Conservation (phyloP, 2,888 invertebrate species). For the Agonopterix heracliana region DNA sequence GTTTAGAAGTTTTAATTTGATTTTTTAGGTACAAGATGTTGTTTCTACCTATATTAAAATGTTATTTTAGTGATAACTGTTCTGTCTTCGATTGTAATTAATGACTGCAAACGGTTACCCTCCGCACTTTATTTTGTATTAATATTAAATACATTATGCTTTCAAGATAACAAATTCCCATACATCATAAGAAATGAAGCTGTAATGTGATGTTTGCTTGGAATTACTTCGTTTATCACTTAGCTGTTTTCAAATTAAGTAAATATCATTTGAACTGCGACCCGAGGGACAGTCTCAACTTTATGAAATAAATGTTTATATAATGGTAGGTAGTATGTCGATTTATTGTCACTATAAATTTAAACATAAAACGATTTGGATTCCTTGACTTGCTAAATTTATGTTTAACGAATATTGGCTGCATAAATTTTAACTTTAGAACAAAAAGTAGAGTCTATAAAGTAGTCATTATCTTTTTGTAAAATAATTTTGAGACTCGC, state of each 20-base stretch:
- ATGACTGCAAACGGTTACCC: no score
- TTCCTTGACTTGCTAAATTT: no score
- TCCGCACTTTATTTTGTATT: not conserved
- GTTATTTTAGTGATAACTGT: no score
- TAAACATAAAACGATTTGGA: not conserved
- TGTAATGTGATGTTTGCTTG: slow-evolving; percentile 4
- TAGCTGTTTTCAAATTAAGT: slow-evolving; percentile 36
- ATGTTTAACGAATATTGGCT: no score
- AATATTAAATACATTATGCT: slow-evolving; percentile 5
- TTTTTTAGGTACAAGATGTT: no score
- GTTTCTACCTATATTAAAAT: no score
- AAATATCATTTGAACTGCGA: slow-evolving; percentile 40
- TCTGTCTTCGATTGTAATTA: no score
- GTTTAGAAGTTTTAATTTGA: no score
- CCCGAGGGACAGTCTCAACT: slow-evolving; percentile 23
- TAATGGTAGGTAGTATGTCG: not conserved
- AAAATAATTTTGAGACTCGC: no score
- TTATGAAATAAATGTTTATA: slow-evolving; percentile 6
- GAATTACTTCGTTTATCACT: slow-evolving; percentile 28
- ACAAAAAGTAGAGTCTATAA: no score
- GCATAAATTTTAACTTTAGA: no score
- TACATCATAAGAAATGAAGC: slow-evolving; percentile 9
- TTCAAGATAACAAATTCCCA: slow-evolving; percentile 6
- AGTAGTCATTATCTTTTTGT: no score
- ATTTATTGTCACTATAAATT: slow-evolving; percentile 1